A percentile compares a stretch with the other conserved stretches of the same genome.
Evolutionary conservation across 2,797 vertebrate species (phyloP).

Genomic region (Novumbra hubbsi): DNA sequence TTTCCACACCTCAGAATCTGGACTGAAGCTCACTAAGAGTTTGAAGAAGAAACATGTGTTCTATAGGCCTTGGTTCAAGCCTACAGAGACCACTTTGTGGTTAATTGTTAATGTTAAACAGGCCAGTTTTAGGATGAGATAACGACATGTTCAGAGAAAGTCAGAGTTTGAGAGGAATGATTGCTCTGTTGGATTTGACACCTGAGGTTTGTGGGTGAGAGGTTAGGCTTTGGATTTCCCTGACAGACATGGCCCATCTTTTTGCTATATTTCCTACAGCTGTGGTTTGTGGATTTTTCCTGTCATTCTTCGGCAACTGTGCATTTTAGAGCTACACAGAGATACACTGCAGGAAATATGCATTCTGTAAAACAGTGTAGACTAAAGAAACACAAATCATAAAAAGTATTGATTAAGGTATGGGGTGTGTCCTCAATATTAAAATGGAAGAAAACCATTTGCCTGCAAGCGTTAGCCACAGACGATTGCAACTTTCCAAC

Average conservation of each 20-base stretch:
- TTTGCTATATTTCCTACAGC: not conserved
- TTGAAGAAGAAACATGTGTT: constrained; percentile 18
- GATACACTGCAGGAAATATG: constrained; percentile 2
- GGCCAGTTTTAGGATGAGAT: constrained; percentile 43
- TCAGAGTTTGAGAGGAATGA: not conserved
- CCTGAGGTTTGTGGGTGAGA: too few species aligned
- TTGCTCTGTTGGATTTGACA: constrained; percentile 24
- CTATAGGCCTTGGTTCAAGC: constrained; percentile 26
- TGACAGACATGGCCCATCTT: too few species aligned
- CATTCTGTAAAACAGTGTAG: not conserved
- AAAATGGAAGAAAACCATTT: constrained; percentile 1
- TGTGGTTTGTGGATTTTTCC: not conserved
- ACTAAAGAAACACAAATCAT: not conserved
- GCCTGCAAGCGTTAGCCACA: constrained; percentile 34
- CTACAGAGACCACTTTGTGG: constrained; percentile 50
- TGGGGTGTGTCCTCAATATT: not conserved
- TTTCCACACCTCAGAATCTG: constrained; percentile 57
- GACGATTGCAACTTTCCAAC: constrained; percentile 25
- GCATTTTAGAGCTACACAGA: not conserved
- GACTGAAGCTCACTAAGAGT: constrained; percentile 35
- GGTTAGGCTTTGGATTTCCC: too few species aligned
- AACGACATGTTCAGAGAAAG: constrained; percentile 22
- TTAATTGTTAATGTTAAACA: constrained; percentile 53
- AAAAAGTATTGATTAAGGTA: constrained; percentile 1
- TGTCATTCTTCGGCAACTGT: not conserved